Evolutionary conservation across 1,140 invertebrate genomes (phyloP).

Genomic region (Manduca sexta): DNA sequence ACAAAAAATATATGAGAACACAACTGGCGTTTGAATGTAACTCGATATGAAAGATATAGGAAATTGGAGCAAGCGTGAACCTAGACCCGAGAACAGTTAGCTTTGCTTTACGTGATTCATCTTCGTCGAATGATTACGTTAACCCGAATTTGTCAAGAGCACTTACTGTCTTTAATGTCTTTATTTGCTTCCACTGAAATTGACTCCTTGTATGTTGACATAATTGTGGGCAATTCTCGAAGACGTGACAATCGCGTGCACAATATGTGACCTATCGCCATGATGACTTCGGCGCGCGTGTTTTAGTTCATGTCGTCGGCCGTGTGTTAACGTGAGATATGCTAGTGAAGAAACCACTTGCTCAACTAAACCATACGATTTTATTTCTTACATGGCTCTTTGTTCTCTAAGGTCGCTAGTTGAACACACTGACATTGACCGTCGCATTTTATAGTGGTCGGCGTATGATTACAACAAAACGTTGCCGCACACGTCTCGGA

Average conservation of each 20-base stretch:
- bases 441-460: slow-evolving; percentile 18
- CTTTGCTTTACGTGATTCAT: slow-evolving; percentile 44
- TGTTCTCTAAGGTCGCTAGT: slow-evolving; percentile 23
- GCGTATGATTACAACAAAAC: slow-evolving; percentile 29
- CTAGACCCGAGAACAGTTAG: slow-evolving; percentile 51
- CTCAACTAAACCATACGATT: not conserved
- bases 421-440: slow-evolving; percentile 46
- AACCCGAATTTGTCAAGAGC: slow-evolving; percentile 43
- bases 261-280: too few species aligned
- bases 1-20: slow-evolving; percentile 25
- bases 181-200: slow-evolving; percentile 21
- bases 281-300: not conserved
- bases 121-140: slow-evolving; percentile 40
- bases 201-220: not conserved
- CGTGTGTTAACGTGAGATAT: not conserved
- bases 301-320: not conserved
- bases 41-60: slow-evolving; percentile 53
- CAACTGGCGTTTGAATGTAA: slow-evolving; percentile 38
- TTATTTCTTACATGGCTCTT: slow-evolving; percentile 32
- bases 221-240: too few species aligned
- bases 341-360: slow-evolving; percentile 16
- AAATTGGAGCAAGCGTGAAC: slow-evolving; percentile 50
- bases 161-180: slow-evolving; percentile 19
- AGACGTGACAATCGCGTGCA: too few species aligned
- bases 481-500: slow-evolving; percentile 18